phyloP scores from a whole-genome alignment of 2,888 invertebrate species.

The Hermaeophaga mercurialis region DNA sequence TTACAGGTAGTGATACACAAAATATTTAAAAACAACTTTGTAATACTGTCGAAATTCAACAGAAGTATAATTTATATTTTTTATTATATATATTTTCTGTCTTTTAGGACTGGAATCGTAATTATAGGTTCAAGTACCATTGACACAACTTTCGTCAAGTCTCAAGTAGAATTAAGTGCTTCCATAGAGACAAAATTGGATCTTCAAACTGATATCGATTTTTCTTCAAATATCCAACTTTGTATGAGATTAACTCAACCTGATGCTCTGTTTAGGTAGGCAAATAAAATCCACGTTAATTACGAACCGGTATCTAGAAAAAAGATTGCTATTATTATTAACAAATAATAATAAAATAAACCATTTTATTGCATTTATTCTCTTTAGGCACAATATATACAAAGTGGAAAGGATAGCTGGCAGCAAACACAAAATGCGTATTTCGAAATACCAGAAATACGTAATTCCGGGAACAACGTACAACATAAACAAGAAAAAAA shows the following conservation, averaged over 20 bases:
- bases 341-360: too few species aligned
- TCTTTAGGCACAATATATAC: slow-evolving; percentile 64
- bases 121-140: slow-evolving; percentile 67
- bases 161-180: slow-evolving; percentile 69
- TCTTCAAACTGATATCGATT: slow-evolving; percentile 76
- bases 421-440: slow-evolving; percentile 65
- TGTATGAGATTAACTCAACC: slow-evolving; percentile 79
- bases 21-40: too few species aligned
- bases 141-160: slow-evolving; percentile 68
- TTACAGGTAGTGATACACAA: too few species aligned
- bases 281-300: too few species aligned
- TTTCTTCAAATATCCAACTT: slow-evolving; percentile 73
- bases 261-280: slow-evolving; percentile 66
- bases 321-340: too few species aligned
- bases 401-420: slow-evolving; percentile 70
- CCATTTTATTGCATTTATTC: background rate
- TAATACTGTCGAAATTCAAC: too few species aligned
- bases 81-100: too few species aligned
- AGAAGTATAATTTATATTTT: too few species aligned
- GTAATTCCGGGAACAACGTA: slow-evolving; percentile 72
- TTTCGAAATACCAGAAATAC: slow-evolving; percentile 62
- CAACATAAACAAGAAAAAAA: slow-evolving; percentile 77
- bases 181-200: slow-evolving; percentile 72
- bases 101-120: slow-evolving; percentile 69
- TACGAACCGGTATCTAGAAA: too few species aligned